Conservation (phyloP, 2,888 invertebrate species). For the Oeneis ivallda region DNA sequence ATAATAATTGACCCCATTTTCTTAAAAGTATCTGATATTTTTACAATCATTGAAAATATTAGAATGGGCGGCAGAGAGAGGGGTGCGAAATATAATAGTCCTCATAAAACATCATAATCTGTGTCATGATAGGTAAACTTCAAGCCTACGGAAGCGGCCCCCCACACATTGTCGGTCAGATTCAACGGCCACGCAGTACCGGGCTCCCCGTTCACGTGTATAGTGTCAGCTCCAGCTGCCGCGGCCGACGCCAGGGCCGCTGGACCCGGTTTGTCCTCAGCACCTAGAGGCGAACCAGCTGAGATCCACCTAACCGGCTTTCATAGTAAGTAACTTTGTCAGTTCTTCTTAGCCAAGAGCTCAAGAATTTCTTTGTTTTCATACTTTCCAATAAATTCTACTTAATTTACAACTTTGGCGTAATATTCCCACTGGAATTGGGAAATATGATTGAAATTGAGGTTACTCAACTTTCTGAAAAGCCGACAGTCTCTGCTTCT, state of each 20-base stretch:
- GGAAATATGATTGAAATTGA: too few relatives aligned
- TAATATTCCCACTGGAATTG: too few relatives aligned
- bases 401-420: too few relatives aligned
- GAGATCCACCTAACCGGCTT: constrained; percentile 76
- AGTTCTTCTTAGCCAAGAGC: not conserved
- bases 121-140: constrained; percentile 87
- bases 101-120: too few relatives aligned
- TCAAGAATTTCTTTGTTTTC: not conserved
- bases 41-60: too few relatives aligned
- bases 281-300: constrained; percentile 65
- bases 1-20: too few relatives aligned
- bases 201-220: constrained; percentile 97
- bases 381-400: not conserved
- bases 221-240: constrained; percentile 82
- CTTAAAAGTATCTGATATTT: too few relatives aligned
- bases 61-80: too few relatives aligned
- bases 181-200: constrained; percentile 89
- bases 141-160: constrained; percentile 96
- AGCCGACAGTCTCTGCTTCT: too few relatives aligned
- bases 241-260: constrained; percentile 71
- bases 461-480: too few relatives aligned
- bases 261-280: constrained; percentile 68
- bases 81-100: too few relatives aligned
- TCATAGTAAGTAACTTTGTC: constrained; percentile 46
- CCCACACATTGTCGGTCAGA: constrained; percentile 94